Evolutionary conservation across 2,888 invertebrate species (phyloP).

Genomic region (Lysandra bellargus): DNA sequence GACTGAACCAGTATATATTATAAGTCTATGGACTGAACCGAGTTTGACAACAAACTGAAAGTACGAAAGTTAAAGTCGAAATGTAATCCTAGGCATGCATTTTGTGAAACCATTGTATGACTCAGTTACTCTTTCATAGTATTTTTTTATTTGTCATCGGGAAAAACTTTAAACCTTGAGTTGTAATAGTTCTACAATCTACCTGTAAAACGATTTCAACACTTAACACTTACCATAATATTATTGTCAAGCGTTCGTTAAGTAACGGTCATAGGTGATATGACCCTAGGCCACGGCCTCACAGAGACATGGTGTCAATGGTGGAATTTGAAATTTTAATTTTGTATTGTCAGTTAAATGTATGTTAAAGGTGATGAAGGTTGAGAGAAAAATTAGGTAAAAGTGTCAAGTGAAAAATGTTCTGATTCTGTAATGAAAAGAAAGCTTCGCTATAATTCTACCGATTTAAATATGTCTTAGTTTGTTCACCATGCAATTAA

Average conservation of each 20-base stretch:
- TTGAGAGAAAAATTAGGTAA: neutral
- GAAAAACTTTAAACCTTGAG: neutral
- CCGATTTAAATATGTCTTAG: too few species aligned
- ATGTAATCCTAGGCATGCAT: too few species aligned
- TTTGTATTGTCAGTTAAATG: neutral
- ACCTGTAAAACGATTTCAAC: neutral
- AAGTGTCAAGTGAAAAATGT: neutral
- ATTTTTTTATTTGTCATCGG: too few species aligned
- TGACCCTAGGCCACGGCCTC: neutral
- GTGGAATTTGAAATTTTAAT: neutral
- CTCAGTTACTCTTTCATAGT: too few species aligned
- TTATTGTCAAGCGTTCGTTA: neutral
- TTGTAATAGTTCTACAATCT: neutral
- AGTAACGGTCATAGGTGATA: neutral
- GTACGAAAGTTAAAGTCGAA: too few species aligned
- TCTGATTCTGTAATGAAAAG: too few species aligned
- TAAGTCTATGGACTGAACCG: too few species aligned
- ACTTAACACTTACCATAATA: neutral
- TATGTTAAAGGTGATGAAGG: neutral
- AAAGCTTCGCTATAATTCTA: neutral
- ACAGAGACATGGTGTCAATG: neutral
- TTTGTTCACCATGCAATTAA: too few species aligned
- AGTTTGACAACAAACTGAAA: too few species aligned
- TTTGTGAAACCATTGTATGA: too few species aligned
- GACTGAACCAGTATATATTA: too few species aligned